These are phyloP conservation scores for Diplodus puntazzo DNA, from an alignment of 2,797 vertebrate species.

Conservation along the genomic window DNA sequence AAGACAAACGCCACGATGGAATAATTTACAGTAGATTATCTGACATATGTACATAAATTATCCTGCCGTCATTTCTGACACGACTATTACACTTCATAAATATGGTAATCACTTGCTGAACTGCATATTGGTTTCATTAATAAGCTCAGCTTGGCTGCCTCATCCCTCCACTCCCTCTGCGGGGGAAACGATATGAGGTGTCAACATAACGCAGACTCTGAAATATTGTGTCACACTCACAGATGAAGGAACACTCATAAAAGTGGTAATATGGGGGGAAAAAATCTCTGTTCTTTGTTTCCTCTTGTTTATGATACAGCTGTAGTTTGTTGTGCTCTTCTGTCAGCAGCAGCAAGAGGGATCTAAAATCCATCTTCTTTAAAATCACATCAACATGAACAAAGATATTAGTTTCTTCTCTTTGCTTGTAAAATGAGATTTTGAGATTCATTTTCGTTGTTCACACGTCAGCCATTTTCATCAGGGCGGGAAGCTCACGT, in stretches of 20 bases:
- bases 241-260: conserved; percentile 35
- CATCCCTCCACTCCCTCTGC: conserved; percentile 12
- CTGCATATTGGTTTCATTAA: conserved; percentile 41
- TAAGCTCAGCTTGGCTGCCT: conserved; percentile 32
- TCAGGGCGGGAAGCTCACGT: too few relatives aligned
- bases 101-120: conserved; percentile 47
- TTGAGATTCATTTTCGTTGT: not conserved
- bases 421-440: not conserved
- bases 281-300: conserved; percentile 10
- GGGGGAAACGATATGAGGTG: conserved; percentile 16
- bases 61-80: conserved; percentile 37
- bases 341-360: not conserved
- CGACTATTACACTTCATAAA: conserved; percentile 35
- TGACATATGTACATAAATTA: conserved; percentile 43
- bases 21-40: conserved; percentile 43
- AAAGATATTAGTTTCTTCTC: not conserved
- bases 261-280: conserved; percentile 30
- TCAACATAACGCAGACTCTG: conserved; percentile 32
- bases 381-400: not conserved
- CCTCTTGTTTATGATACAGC: conserved; percentile 8
- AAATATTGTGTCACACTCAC: conserved; percentile 32
- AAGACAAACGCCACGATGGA: conserved; percentile 49
- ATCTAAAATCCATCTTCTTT: conserved; percentile 9
- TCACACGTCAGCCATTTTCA: too few relatives aligned
- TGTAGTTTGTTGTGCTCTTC: not conserved